A percentile compares a stretch with the other conserved stretches of the same genome.
Evolutionary conservation across 1,140 invertebrate species (phyloP).

Genomic region (Dendroctonus ponderosae): DNA sequence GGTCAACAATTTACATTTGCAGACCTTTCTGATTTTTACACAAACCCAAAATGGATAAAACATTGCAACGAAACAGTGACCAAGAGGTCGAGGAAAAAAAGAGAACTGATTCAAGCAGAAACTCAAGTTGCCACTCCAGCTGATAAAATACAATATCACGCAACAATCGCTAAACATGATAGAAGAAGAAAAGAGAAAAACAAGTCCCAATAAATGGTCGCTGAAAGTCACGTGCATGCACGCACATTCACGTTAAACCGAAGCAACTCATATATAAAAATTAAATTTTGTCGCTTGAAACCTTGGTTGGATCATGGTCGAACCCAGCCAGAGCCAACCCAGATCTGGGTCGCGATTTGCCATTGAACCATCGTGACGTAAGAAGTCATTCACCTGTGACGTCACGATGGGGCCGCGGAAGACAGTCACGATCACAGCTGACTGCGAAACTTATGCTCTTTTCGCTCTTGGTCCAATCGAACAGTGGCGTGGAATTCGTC

Average conservation of each 20-base stretch:
- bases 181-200: background rate
- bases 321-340: slow-evolving; percentile 27
- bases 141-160: background rate
- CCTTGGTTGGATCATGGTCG: slow-evolving; percentile 30
- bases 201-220: no score
- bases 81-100: no score
- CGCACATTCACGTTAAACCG: no score
- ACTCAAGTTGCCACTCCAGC: no score
- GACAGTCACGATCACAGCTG: slow-evolving; percentile 45
- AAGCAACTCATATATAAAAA: background rate
- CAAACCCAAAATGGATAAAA: no score
- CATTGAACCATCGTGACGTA: slow-evolving; percentile 53
- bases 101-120: no score
- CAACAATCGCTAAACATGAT: background rate
- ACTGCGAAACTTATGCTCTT: slow-evolving; percentile 39
- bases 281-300: slow-evolving; percentile 20
- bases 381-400: slow-evolving; percentile 52
- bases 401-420: slow-evolving; percentile 46
- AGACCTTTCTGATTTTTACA: no score
- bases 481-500: slow-evolving; percentile 5
- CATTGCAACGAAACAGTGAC: no score
- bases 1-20: no score
- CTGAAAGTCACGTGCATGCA: no score
- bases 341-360: slow-evolving; percentile 54
- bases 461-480: slow-evolving; percentile 5